phyloP scores from a whole-genome alignment of 64 coral and sea anemone genomes.

The Montipora efflorescens region DNA sequence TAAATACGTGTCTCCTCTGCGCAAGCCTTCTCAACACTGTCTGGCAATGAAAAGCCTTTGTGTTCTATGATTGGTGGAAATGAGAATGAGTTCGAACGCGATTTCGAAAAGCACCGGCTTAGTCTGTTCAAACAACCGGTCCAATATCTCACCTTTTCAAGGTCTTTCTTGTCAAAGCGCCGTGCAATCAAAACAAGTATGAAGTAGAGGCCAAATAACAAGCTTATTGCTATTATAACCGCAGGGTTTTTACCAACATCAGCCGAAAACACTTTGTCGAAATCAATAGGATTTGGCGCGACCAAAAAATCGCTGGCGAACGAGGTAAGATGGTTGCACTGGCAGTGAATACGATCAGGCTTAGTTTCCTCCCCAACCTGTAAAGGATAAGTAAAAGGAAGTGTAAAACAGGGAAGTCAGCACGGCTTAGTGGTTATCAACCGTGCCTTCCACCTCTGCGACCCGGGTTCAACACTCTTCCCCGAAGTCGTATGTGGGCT shows the following conservation, averaged over 20 bases:
- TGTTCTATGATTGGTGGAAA: too few relatives aligned
- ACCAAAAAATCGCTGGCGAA: conserved; percentile 91
- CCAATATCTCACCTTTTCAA: conserved; percentile 57
- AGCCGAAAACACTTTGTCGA: conserved; percentile 89
- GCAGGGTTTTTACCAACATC: conserved; percentile 85
- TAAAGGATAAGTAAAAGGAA: not conserved
- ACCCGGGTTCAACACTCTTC: too few relatives aligned
- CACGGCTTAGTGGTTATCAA: too few relatives aligned
- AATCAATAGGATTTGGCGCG: conserved; percentile 93
- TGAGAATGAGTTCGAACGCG: too few relatives aligned
- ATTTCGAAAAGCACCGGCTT: too few relatives aligned
- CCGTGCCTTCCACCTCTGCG: too few relatives aligned
- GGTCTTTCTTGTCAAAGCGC: conserved; percentile 77
- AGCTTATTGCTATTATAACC: conserved; percentile 71
- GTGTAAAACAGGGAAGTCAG: too few relatives aligned
- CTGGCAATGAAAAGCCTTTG: too few relatives aligned
- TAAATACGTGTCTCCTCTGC: too few relatives aligned
- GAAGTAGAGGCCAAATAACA: conserved; percentile 88
- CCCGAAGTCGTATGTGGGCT: too few relatives aligned
- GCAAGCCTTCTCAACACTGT: too few relatives aligned
- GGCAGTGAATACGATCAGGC: conserved; percentile 63
- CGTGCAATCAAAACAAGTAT: conserved; percentile 72
- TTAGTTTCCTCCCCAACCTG: conserved; percentile 76
- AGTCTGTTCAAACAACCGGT: too few relatives aligned
- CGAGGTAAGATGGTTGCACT: conserved; percentile 83